phyloP scores from a whole-genome alignment of 2,797 vertebrate species.

The Myotis vivesi region DNA sequence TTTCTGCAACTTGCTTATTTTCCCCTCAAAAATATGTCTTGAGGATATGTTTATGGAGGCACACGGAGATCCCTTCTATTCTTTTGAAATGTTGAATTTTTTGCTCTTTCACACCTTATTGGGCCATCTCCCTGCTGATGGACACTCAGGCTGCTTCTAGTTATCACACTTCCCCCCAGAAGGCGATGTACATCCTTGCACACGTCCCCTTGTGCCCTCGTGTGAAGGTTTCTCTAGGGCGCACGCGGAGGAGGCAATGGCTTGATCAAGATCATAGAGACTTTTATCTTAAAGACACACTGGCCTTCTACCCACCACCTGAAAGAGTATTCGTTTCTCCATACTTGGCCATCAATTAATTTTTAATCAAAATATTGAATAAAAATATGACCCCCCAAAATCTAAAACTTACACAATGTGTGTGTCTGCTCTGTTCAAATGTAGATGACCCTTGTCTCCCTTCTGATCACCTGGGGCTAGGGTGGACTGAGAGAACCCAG shows the following conservation, averaged over 20 bases:
- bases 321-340: background rate
- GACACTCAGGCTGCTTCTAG: background rate
- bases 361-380: background rate
- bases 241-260: fast-evolving
- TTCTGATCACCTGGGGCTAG: background rate
- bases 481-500: fast-evolving
- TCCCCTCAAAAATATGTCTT: background rate
- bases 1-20: background rate
- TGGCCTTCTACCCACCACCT: background rate
- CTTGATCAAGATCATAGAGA: background rate
- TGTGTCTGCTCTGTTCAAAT: background rate
- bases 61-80: fast-evolving
- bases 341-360: background rate
- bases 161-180: background rate
- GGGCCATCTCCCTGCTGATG: background rate
- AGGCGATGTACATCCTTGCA: background rate
- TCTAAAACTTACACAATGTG: background rate
- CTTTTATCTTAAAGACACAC: background rate
- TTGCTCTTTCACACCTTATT: background rate
- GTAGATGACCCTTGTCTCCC: background rate
- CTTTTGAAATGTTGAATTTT: fast-evolving
- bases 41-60: background rate
- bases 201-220: fast-evolving
- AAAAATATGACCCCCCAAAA: background rate
- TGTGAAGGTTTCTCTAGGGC: background rate